Conservation (phyloP, 2,888 invertebrate species). For the Chaetogeoica ovagalla region DNA sequence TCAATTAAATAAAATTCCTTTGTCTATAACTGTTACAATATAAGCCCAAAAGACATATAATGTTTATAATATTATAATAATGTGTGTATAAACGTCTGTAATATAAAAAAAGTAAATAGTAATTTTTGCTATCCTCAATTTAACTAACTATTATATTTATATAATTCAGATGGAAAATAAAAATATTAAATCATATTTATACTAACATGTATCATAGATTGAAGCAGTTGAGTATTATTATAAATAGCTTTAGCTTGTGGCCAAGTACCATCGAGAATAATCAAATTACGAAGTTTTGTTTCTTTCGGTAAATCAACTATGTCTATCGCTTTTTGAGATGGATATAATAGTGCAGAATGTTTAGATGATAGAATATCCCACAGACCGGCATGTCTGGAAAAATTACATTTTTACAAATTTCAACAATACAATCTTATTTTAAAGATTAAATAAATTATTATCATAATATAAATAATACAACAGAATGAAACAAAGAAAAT, state of each 20-base stretch:
- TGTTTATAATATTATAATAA: too few relatives aligned
- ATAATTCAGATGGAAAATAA: background rate
- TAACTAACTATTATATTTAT: background rate
- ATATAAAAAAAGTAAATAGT: too few relatives aligned
- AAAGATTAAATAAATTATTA: background rate
- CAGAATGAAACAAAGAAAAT: too few relatives aligned
- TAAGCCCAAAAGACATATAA: background rate
- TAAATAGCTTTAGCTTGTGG: constrained; percentile 92
- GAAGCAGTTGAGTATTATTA: constrained; percentile 76
- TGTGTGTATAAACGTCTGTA: too few relatives aligned
- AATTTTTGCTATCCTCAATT: too few relatives aligned
- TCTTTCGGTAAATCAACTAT: constrained; percentile 64
- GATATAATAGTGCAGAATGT: constrained; percentile 79
- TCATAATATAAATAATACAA: background rate
- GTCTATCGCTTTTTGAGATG: constrained; percentile 74
- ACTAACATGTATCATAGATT: constrained; percentile 70
- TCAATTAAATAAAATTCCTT: background rate
- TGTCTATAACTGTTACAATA: background rate
- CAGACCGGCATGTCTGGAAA: constrained; percentile 63
- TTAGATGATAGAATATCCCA: constrained; percentile 68
- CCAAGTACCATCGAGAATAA: constrained; percentile 93
- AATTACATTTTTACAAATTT: background rate
- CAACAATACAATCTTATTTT: background rate
- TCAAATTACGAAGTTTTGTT: constrained; percentile 62
- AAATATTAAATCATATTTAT: background rate